Evolutionary conservation across 2,797 vertebrate species (phyloP).

Genomic region (Lagocephalus sceleratus): DNA sequence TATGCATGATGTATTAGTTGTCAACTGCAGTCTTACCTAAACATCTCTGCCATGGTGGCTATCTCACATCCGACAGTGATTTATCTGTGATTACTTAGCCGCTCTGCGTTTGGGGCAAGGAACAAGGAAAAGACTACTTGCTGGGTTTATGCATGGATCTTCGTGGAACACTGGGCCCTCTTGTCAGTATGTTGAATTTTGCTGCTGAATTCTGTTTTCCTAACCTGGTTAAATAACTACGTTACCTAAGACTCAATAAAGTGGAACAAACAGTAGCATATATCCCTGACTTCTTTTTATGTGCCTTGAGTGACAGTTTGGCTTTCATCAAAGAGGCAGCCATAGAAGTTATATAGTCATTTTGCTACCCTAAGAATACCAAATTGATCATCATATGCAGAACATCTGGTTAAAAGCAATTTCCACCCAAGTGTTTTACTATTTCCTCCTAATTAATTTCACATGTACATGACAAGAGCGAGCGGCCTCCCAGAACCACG

Average conservation of each 20-base stretch:
- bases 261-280: constrained; percentile 82
- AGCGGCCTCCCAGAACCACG: constrained; percentile 77
- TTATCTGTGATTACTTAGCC: constrained; percentile 69
- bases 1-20: constrained; percentile 49
- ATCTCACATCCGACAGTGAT: constrained; percentile 67
- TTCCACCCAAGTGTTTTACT: constrained; percentile 86
- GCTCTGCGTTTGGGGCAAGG: constrained; percentile 38
- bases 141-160: constrained; percentile 69
- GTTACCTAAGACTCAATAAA: constrained; percentile 80
- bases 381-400: constrained; percentile 81
- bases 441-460: constrained; percentile 87
- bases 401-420: constrained; percentile 86
- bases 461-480: constrained; percentile 82
- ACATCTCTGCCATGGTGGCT: constrained; percentile 56
- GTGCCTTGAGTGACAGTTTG: constrained; percentile 78
- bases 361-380: constrained; percentile 72
- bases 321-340: constrained; percentile 77
- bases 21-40: constrained; percentile 48
- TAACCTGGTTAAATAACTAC: constrained; percentile 85
- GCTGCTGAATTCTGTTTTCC: constrained; percentile 77
- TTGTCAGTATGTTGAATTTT: constrained; percentile 73
- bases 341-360: constrained; percentile 69
- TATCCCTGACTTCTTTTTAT: constrained; percentile 69
- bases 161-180: constrained; percentile 73
- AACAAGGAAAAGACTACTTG: constrained; percentile 60